phyloP scores from a whole-genome alignment of 2,113 vertebrate species.

The Leptodactylus fuscus region DNA sequence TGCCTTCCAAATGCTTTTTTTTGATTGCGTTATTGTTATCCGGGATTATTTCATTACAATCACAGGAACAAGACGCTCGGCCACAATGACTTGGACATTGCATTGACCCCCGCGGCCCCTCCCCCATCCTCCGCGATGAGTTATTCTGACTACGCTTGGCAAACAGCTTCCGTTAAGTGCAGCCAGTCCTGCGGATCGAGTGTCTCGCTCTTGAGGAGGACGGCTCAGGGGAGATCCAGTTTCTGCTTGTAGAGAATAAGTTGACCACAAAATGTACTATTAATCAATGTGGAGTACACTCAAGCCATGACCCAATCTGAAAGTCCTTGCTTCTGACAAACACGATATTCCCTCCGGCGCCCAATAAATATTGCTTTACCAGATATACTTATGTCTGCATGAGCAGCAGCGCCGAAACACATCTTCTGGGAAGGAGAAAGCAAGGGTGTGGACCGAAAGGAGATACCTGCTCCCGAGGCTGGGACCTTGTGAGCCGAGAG shows the following conservation, averaged over 20 bases:
- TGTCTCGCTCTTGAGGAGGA: slow-evolving; percentile 32
- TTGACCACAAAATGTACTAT: slow-evolving; percentile 55
- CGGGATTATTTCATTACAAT: background rate
- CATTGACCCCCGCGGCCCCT: background rate
- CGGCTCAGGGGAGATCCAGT: slow-evolving; percentile 19
- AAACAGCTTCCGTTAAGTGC: slow-evolving; percentile 33
- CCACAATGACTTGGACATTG: background rate
- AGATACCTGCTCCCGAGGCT: background rate
- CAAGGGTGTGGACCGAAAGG: slow-evolving; percentile 26
- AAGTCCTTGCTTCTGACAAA: slow-evolving; percentile 35
- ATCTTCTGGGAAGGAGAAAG: slow-evolving; percentile 45
- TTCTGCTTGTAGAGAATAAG: slow-evolving; percentile 50
- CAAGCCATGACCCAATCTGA: slow-evolving; percentile 31
- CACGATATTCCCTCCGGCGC: slow-evolving; percentile 45
- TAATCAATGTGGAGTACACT: slow-evolving; percentile 46
- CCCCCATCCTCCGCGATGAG: background rate
- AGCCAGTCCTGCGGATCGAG: slow-evolving; percentile 10
- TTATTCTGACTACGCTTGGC: slow-evolving; percentile 14
- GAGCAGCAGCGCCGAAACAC: slow-evolving; percentile 13
- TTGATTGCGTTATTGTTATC: background rate
- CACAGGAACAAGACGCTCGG: background rate
- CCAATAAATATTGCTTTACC: slow-evolving; percentile 56
- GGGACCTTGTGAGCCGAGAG: background rate
- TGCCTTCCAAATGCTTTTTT: background rate
- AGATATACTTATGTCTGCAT: slow-evolving; percentile 48